Percentiles rank a stretch among this genome's conserved stretches.
Evolutionary conservation across 1,140 invertebrate species (phyloP).

Genomic region (Drosophila bocki): DNA sequence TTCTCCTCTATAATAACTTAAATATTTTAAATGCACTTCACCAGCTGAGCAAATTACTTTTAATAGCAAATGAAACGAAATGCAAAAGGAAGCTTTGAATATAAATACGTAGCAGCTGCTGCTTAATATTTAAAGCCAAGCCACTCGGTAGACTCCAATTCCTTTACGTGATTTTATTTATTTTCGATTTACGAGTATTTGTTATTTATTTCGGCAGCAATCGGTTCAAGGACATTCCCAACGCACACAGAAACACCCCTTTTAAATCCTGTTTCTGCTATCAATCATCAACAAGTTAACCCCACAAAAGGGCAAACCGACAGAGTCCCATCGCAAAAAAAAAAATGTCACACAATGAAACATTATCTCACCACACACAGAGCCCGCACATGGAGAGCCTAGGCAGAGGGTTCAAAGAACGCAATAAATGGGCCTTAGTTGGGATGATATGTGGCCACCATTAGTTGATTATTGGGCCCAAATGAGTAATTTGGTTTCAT

Average conservation of each 20-base stretch:
- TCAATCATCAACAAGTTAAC: slow-evolving; percentile 79
- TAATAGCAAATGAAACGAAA: background rate
- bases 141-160: background rate
- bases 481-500: slow-evolving; percentile 59
- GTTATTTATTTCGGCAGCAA: slow-evolving; percentile 33
- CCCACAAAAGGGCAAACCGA: slow-evolving; percentile 41
- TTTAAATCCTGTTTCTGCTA: slow-evolving; percentile 44
- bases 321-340: slow-evolving; percentile 21
- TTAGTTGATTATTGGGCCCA: slow-evolving; percentile 50
- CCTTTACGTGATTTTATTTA: slow-evolving; percentile 15
- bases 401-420: slow-evolving; percentile 52
- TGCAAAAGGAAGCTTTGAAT: background rate
- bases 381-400: slow-evolving; percentile 5
- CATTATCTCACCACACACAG: slow-evolving; percentile 48
- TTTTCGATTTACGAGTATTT: slow-evolving; percentile 28
- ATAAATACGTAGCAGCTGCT: slow-evolving; percentile 4
- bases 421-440: slow-evolving; percentile 12
- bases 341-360: slow-evolving; percentile 32
- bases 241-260: slow-evolving; percentile 15
- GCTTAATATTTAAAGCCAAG: slow-evolving; percentile 6
- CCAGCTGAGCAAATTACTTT: background rate
- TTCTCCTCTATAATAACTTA: too few relatives aligned
- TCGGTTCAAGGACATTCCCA: slow-evolving; percentile 41
- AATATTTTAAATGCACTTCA: background rate
- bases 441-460: slow-evolving; percentile 17